Conservation (phyloP, 2,113 vertebrate species). For the Cyprinodon variegatus region DNA sequence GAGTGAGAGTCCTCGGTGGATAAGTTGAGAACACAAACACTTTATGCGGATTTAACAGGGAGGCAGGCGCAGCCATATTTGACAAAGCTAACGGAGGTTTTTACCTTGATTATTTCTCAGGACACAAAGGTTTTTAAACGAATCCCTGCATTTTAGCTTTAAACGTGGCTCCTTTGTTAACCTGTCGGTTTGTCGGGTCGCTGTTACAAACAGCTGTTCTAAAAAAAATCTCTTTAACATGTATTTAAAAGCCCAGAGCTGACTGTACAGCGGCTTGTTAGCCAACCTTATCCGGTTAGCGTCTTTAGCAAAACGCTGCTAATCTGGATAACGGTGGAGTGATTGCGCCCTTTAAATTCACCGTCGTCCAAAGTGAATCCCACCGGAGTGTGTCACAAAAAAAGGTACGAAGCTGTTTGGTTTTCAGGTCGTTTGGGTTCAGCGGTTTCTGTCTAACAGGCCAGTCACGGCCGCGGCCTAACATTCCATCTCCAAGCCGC, state of each 20-base stretch:
- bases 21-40: neutral
- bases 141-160: constrained; percentile 6
- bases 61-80: neutral
- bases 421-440: neutral
- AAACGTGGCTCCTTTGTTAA: neutral
- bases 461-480: constrained; percentile 42
- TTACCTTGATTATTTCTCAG: neutral
- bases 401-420: rapidly evolving
- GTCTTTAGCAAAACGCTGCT: constrained; percentile 33
- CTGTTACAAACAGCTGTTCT: neutral
- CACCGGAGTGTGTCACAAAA: rapidly evolving
- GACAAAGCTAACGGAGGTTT: constrained; percentile 4
- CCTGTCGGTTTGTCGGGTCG: constrained; percentile 6
- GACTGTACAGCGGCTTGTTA: neutral
- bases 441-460: neutral
- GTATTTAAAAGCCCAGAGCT: rapidly evolving
- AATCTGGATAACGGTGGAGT: neutral
- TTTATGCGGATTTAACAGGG: neutral
- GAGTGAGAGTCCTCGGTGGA: no score
- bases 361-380: neutral
- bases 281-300: constrained; percentile 39
- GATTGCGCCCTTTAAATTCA: neutral
- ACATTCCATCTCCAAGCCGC: constrained; percentile 15
- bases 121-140: neutral
- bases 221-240: neutral